Conservation (phyloP, 2,797 vertebrate genomes). For the Notolabrus celidotus region DNA sequence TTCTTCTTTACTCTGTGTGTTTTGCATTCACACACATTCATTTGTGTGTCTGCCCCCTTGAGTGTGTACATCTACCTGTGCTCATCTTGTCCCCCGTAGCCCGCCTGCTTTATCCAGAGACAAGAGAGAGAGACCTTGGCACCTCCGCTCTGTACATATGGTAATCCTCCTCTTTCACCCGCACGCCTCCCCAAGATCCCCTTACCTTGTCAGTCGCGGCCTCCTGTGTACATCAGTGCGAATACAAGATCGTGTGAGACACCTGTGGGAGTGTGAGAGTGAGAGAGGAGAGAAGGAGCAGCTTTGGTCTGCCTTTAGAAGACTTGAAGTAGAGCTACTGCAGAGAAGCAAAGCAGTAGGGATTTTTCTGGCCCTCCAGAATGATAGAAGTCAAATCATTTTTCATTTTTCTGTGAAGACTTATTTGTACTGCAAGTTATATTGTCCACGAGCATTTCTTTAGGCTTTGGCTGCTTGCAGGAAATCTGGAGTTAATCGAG, state of each 20-base stretch:
- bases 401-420: neutral
- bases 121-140: constrained; percentile 69
- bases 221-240: constrained; percentile 67
- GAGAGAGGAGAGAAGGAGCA: constrained; percentile 41
- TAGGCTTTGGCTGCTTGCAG: too few relatives aligned
- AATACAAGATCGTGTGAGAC: constrained; percentile 66
- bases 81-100: constrained; percentile 73
- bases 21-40: constrained; percentile 44
- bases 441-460: too few relatives aligned
- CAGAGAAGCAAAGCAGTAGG: constrained; percentile 26
- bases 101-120: constrained; percentile 70
- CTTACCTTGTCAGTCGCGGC: constrained; percentile 73
- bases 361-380: constrained; percentile 44
- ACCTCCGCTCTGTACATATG: constrained; percentile 79
- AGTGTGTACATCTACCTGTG: constrained; percentile 41
- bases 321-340: constrained; percentile 44
- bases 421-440: neutral
- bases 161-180: constrained; percentile 72
- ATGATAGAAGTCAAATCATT: constrained; percentile 38
- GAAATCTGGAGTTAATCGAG: too few relatives aligned
- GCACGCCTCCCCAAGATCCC: constrained; percentile 50
- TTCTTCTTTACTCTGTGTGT: constrained; percentile 29
- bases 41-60: constrained; percentile 31
- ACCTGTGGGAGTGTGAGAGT: constrained; percentile 60
- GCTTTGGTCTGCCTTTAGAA: constrained; percentile 52